Base-by-base conservation (phyloP, 2,113 vertebrate genomes). In the Burhinus oedicnemus region DNA sequence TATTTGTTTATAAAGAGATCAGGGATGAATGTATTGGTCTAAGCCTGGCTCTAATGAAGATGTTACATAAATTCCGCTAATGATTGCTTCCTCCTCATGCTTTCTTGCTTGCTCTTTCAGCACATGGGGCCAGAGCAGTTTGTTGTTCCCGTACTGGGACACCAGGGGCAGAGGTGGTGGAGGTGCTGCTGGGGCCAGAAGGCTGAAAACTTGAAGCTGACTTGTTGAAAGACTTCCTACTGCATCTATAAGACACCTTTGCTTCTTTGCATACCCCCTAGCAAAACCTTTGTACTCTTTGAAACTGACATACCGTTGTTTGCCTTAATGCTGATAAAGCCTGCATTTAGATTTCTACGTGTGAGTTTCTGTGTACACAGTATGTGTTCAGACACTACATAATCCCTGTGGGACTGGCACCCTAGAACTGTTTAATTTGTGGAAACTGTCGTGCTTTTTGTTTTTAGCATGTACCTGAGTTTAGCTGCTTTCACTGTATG, bases 281-380 rank as follows among this genome's bases (percentile, higher is more conserved):
- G 62, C 30, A 36, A 92, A 83, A 55, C 29, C 26, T 88, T 90
- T 86, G 60, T 96, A 58, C 12, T 58, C 22, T 68, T 69, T 78
- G 77, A 93, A 89, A 66, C 80, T 75, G 60, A 72, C 54, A 65
- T 23, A 36, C 30, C 2, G 1, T 27, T 60, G 72, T 87, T 97
- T 95, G 86, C 92, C 89, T 74, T 93, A 83, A 66, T 93, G 83
- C 89, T 93, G 86, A 90, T 90, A 91, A 69, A 52, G 13, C 13
- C n/a, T 21, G 6, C 4, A 1, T 47, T 72, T 52, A 55, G 32
- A 15, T 72, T 83, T 79, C 23, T 40, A 40, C 40, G 3, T 17
- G 14, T 45, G 72, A 51, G 20, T 11, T 44, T 72, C 40, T 57
- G 0, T 14, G 45, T 16, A 18, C 5, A n/a, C 10, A 57, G 5